Evolutionary conservation across 2,888 invertebrate species (phyloP).

Genomic region (Pyrocoelia pectoralis): DNA sequence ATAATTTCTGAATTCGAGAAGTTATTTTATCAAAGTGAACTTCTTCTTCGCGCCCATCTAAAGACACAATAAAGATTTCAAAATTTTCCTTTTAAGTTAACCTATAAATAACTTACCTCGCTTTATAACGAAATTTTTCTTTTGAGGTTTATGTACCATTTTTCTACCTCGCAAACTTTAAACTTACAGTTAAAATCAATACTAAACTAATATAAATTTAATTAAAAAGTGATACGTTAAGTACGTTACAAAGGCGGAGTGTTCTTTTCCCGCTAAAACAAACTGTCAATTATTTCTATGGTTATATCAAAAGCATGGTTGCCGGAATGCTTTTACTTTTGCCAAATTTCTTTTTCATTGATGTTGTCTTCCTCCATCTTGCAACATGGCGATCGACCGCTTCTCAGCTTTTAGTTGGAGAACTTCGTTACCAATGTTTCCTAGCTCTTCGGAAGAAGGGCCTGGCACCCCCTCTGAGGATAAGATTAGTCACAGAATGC

Average conservation of each 20-base stretch:
- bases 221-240: background rate
- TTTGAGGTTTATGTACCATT: constrained; percentile 61
- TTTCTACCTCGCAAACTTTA: constrained; percentile 25
- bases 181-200: too few species aligned
- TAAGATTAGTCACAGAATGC: too few species aligned
- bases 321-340: too few species aligned
- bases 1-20: constrained; percentile 91
- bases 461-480: too few species aligned
- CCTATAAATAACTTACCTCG: constrained; percentile 57
- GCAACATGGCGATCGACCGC: too few species aligned
- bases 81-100: background rate
- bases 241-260: background rate
- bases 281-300: too few species aligned
- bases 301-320: too few species aligned
- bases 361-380: too few species aligned
- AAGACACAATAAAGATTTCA: background rate
- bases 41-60: constrained; percentile 89
- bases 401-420: too few species aligned
- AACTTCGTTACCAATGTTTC: too few species aligned
- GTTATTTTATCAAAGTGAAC: constrained; percentile 99
- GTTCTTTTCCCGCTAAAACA: constrained; percentile 1
- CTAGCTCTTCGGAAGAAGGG: too few species aligned
- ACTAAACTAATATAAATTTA: background rate
- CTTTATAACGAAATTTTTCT: constrained; percentile 63
- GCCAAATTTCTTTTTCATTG: too few species aligned